phyloP scores from a whole-genome alignment of 1,140 invertebrate genomes.

The Prorops nasuta region DNA sequence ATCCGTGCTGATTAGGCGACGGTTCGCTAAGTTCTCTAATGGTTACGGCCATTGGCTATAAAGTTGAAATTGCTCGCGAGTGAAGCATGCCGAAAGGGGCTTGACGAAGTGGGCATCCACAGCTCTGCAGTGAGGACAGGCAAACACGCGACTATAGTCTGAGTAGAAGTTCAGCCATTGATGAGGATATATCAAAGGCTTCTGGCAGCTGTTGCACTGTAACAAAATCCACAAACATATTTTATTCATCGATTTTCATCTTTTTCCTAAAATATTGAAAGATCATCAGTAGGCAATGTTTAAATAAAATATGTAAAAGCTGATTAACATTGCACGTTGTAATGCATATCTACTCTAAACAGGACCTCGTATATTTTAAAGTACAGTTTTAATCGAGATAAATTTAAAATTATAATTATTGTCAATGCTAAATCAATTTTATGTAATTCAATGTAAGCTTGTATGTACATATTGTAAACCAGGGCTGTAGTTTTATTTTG shows the following conservation, averaged over 20 bases:
- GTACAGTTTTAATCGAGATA: background rate
- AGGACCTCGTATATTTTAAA: background rate
- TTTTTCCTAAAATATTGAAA: no score
- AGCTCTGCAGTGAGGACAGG: conserved; percentile 86
- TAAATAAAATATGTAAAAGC: background rate
- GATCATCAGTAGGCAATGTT: no score
- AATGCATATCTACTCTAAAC: background rate
- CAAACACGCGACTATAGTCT: conserved; percentile 89
- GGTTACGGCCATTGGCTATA: conserved; percentile 82
- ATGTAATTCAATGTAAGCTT: no score
- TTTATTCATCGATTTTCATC: background rate
- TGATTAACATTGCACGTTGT: no score
- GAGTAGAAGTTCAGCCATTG: conserved; percentile 90
- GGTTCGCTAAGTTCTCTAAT: conserved; percentile 46
- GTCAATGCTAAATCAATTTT: no score
- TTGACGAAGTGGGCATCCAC: conserved; percentile 94
- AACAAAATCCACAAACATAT: conserved; percentile 37
- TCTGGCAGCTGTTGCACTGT: conserved; percentile 87
- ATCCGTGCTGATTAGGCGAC: conserved; percentile 26
- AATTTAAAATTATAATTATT: no score
- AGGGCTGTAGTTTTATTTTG: background rate
- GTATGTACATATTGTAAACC: no score
- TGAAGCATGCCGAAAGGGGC: conserved; percentile 77
- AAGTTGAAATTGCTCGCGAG: conserved; percentile 67
- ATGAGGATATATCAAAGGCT: conserved; percentile 80